phyloP scores from a whole-genome alignment of 2,888 invertebrate genomes.

The Hylaea fasciaria region DNA sequence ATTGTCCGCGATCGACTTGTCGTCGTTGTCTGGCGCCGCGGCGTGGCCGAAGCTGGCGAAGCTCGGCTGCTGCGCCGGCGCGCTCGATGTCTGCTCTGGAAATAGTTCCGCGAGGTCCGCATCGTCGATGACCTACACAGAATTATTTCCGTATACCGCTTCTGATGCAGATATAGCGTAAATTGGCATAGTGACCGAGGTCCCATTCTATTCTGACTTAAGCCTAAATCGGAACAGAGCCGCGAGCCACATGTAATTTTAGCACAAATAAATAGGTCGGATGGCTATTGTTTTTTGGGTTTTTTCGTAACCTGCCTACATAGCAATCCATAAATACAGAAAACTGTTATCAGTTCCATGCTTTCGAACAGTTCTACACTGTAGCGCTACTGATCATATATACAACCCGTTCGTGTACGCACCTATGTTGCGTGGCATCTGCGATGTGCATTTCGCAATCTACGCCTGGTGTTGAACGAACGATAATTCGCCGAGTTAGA shows the following conservation, averaged over 20 bases:
- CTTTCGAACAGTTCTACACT: too few relatives aligned
- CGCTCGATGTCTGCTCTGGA: slow-evolving; percentile 87
- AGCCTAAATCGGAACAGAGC: slow-evolving; percentile 5
- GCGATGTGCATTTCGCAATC: too few relatives aligned
- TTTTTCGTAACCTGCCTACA: too few relatives aligned
- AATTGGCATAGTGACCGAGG: background rate
- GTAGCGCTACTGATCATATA: too few relatives aligned
- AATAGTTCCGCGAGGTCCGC: slow-evolving; percentile 91
- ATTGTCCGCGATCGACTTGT: slow-evolving; percentile 81
- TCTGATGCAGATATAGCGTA: slow-evolving; percentile 18
- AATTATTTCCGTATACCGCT: slow-evolving; percentile 34
- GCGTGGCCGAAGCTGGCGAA: slow-evolving; percentile 81
- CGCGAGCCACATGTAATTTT: slow-evolving; percentile 20
- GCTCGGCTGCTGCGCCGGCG: slow-evolving; percentile 85
- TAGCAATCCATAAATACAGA: too few relatives aligned
- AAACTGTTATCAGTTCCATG: too few relatives aligned
- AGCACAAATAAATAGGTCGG: slow-evolving; percentile 10
- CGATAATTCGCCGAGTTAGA: too few relatives aligned
- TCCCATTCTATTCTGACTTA: background rate
- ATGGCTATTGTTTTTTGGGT: background rate
- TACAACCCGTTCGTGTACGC: too few relatives aligned
- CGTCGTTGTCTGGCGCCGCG: slow-evolving; percentile 73
- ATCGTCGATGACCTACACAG: slow-evolving; percentile 88
- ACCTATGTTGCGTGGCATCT: too few relatives aligned
- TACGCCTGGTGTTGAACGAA: too few relatives aligned